Evolutionary conservation across 1,140 invertebrate genomes (phyloP).

Genomic region (Drosophila elegans): DNA sequence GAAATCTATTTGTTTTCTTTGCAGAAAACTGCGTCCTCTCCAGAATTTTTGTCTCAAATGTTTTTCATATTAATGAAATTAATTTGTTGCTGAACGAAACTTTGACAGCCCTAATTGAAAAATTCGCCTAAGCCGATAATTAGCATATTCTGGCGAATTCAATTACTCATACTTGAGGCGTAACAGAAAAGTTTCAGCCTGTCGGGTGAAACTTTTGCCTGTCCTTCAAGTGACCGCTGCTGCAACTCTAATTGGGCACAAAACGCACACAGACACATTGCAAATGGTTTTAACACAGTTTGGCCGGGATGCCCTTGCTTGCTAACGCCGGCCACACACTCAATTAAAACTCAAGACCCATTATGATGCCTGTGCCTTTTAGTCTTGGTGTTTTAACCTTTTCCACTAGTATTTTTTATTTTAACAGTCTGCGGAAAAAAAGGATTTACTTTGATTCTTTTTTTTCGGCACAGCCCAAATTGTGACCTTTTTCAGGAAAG

Average conservation of each 20-base stretch:
- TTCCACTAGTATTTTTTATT: conserved; percentile 45
- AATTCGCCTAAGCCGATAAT: conserved; percentile 79
- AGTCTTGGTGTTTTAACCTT: conserved; percentile 78
- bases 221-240: conserved; percentile 76
- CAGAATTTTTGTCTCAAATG: conserved; percentile 36
- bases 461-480: conserved; percentile 40
- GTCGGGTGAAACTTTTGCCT: conserved; percentile 58
- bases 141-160: conserved; percentile 70
- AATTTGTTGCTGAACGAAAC: conserved; percentile 51
- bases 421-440: conserved; percentile 42
- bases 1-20: no score
- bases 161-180: conserved; percentile 82
- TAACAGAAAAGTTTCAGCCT: conserved; percentile 68
- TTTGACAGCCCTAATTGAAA: conserved; percentile 72
- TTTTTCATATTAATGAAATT: conserved; percentile 70
- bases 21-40: background rate
- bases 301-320: conserved; percentile 18
- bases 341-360: conserved; percentile 84
- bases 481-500: conserved; percentile 43
- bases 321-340: conserved; percentile 57
- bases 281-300: conserved; percentile 81
- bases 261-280: conserved; percentile 54
- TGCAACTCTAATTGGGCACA: conserved; percentile 73
- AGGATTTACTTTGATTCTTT: conserved; percentile 71
- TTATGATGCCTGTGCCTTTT: conserved; percentile 79